Conservation (phyloP, 2,797 vertebrate species). For the Mastacembelus armatus region DNA sequence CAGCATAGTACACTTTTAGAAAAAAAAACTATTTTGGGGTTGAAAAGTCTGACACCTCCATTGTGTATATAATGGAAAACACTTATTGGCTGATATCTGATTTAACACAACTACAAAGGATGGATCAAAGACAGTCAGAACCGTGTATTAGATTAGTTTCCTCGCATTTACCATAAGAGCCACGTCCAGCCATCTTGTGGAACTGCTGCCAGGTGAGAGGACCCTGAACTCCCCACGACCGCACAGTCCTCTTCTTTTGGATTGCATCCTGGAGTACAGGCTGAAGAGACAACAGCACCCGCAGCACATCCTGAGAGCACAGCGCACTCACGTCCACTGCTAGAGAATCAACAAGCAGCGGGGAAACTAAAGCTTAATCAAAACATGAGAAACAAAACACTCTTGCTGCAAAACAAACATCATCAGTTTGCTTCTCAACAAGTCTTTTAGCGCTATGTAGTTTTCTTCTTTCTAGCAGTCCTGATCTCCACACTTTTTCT, state of each 20-base stretch:
- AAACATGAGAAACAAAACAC: neutral
- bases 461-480: neutral
- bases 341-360: conserved; percentile 39
- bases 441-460: neutral
- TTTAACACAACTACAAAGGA: no score
- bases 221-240: conserved; percentile 99
- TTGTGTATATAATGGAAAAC: neutral
- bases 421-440: neutral
- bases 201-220: conserved; percentile 99
- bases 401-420: neutral
- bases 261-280: conserved; percentile 98
- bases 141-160: neutral
- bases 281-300: conserved; percentile 96
- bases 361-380: neutral
- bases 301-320: conserved; percentile 98
- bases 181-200: conserved; percentile 99
- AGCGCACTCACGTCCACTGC: conserved; percentile 93
- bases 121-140: neutral
- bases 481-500: neutral
- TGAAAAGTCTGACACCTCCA: no score
- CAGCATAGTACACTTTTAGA: no score
- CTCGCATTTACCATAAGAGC: conserved; percentile 92
- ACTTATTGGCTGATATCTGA: neutral
- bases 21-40: no score
- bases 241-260: conserved; percentile 96